Evolutionary conservation across 1,140 invertebrate species (phyloP).

Genomic region (Zaprionus capensis): DNA sequence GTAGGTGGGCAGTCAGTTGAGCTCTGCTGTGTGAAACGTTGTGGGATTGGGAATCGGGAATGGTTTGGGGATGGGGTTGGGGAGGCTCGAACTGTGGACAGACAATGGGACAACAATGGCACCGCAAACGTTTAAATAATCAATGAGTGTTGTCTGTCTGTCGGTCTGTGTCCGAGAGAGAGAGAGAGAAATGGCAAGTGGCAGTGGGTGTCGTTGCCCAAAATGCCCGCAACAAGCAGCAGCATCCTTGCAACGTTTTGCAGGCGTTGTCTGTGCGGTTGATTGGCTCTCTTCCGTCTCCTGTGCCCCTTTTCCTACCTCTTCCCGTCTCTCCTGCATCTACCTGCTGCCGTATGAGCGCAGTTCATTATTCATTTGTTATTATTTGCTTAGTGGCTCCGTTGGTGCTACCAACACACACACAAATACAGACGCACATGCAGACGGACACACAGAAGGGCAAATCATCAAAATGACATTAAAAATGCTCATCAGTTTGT

Average conservation of each 20-base stretch:
- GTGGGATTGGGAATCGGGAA: neutral
- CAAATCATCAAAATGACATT: constrained; percentile 44
- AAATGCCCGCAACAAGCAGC: constrained; percentile 10
- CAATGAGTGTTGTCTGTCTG: constrained; percentile 51
- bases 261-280: constrained; percentile 6
- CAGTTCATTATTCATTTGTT: constrained; percentile 56
- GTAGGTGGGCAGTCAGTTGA: too few species aligned
- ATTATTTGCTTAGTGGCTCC: constrained; percentile 51
- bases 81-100: neutral
- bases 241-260: neutral
- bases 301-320: neutral
- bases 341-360: constrained; percentile 11
- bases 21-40: neutral
- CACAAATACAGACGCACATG: constrained; percentile 1
- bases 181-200: neutral
- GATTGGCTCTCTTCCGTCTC: constrained; percentile 24
- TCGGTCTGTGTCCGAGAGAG: neutral
- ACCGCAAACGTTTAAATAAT: constrained; percentile 62
- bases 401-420: constrained; percentile 17
- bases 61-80: neutral
- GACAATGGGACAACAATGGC: constrained; percentile 36
- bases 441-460: constrained; percentile 5
- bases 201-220: constrained; percentile 5
- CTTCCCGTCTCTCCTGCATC: neutral
- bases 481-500: constrained; percentile 30